Base-by-base conservation (phyloP, 2,113 vertebrate genomes). In the Falcunculus frontatus region DNA sequence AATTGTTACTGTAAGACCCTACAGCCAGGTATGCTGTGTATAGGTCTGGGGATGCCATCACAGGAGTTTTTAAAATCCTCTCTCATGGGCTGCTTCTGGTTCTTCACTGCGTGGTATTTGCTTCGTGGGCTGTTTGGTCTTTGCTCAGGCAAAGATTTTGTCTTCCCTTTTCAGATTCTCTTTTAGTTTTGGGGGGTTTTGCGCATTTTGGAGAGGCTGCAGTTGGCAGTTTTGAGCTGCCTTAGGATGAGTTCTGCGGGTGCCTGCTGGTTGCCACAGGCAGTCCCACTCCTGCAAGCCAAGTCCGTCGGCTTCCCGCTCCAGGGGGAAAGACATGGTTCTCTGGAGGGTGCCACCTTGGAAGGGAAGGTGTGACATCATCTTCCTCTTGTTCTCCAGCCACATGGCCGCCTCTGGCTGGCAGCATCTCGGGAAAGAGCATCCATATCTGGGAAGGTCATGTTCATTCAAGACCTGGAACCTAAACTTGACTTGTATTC, bases 101-200 rank as follows among this genome's bases (percentile, higher is more conserved):
- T 67, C 32, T 67, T 59, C 67, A 26, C 21, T 0, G 0, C 0
- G 0, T 21, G 30, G 16, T 13, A 25, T 49, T 41, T 35, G 26
- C 20, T 57, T 57, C 0, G 0, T 32, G 32, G 16, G 25, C 42
- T 67, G 30, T 50, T 57, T 30, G 35, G 35, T 42, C 11, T 67
- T 44, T 42, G 21, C 17, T 22, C 44, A 50, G 22, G 37, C 62
- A 68, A 67, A 86, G 44, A 26, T 35, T 68, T 68, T 59, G 21
- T 68, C 37, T 27, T 41, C 6, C 13, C 26, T 50, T 57, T 67
- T 30, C 0, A 0, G 52, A 49, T 41, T 67, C 20, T 75, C 30
- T 65, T 85, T 30, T 25, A 49, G 18, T 56, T 75, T 57, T 25
- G 2, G 16, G n/a, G 46, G 5, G 7, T 11, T 49, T 42, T 21